These are phyloP conservation scores for Trachelus troglodyta DNA, from an alignment of 2,888 invertebrate genomes.

Conservation along the genomic window DNA sequence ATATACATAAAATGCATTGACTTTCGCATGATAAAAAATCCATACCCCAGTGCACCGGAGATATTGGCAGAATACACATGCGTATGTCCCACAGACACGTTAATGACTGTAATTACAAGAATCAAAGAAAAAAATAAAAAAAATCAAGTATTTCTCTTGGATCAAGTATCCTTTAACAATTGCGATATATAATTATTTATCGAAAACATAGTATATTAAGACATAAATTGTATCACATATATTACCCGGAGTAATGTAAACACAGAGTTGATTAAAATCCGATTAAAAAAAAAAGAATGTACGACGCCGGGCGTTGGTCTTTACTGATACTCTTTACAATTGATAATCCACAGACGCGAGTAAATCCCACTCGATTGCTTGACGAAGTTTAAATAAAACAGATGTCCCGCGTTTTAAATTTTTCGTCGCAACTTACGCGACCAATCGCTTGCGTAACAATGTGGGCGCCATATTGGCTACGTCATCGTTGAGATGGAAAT, in stretches of 20 bases:
- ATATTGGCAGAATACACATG: not conserved
- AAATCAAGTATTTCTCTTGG: not conserved
- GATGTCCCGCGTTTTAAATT: conserved; percentile 34
- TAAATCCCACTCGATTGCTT: conserved; percentile 16
- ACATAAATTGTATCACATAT: not conserved
- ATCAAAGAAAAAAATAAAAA: not conserved
- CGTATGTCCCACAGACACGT: not conserved
- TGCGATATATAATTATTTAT: not conserved
- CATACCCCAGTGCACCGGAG: not conserved
- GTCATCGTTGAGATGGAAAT: conserved; percentile 29
- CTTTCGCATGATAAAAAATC: not conserved
- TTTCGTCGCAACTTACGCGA: conserved; percentile 23
- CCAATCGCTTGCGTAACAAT: conserved; percentile 32
- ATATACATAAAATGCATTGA: not conserved
- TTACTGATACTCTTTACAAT: conserved; percentile 6
- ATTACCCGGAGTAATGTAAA: not conserved
- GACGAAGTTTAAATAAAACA: conserved; percentile 35
- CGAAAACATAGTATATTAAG: not conserved
- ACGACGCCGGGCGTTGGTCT: not conserved
- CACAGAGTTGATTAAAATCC: not conserved
- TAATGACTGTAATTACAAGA: not conserved
- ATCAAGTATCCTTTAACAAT: too few relatives aligned
- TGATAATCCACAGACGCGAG: conserved; percentile 37
- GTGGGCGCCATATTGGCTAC: conserved; percentile 20
- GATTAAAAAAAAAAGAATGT: not conserved